Evolutionary conservation across 2,113 vertebrate genomes (phyloP), one percentile per base, ranked within the genome.

Genomic region (Melozone crissalis): DNA sequence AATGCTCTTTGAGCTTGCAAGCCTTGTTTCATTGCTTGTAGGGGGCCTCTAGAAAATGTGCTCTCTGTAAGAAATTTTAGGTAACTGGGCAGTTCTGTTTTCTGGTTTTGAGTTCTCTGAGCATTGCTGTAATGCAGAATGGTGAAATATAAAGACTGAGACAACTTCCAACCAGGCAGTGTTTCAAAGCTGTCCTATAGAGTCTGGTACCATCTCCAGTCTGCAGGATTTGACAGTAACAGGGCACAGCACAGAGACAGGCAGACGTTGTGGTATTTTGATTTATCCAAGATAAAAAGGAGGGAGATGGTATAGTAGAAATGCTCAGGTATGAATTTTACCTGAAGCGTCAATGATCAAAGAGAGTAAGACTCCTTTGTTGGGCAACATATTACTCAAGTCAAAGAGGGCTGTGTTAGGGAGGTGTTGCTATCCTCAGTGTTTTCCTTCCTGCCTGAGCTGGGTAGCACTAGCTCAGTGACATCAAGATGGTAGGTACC

Each of bases 341-440:
- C 20, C 17, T 72, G 52, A 72, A n/a, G 21, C 0, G 0, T 51
- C 35, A 47, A 5, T 24, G 18, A 11, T 79, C 0, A 1, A 24
- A 75, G 21, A 80, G 24, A 3, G 10, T 59, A 46, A 71, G 22
- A 52, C 10, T 52, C 9, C 5, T 49, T 76, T 79, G 9, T 30
- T 55, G 47, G 35, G 23, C 43, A 90, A 39, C 10, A 6, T 87
- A 47, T 33, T 5, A 22, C 35, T 73, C 23, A 65, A 52, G 5
- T 65, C 30, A 62, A 68, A 73, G 63, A 76, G 3, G 11, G 10
- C 10, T 11, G 11, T 39, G 33, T 43, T 67, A 54, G 15, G 9
- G 17, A 61, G 10, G 13, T 47, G 15, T 49, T 69, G 8, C 51
- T 31, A 13, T 66, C 16, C 37, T 52, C 37, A n/a, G 18, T 13